These are phyloP conservation scores for Synanceia verrucosa DNA, from an alignment of 2,797 vertebrate species.

Conservation along the genomic window DNA sequence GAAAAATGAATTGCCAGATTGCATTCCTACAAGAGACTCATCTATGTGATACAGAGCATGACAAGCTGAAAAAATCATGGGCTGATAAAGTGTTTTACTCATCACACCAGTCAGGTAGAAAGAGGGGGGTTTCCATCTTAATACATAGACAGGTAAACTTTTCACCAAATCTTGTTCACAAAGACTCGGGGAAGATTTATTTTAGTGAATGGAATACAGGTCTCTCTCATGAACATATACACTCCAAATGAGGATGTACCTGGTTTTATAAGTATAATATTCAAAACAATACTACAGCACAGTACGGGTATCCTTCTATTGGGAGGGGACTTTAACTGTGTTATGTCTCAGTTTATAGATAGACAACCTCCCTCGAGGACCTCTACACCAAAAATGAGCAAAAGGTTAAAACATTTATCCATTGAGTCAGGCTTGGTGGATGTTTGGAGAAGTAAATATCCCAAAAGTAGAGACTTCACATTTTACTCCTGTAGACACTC, in stretches of 20 bases:
- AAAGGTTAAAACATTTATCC: neutral
- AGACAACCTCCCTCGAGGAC: neutral
- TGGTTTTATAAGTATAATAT: neutral
- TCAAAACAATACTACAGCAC: neutral
- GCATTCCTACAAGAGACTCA: too few relatives aligned
- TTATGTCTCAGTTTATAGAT: neutral
- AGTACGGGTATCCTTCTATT: neutral
- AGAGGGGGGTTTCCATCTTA: too few relatives aligned
- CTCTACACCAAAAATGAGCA: neutral
- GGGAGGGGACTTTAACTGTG: conserved; percentile 17
- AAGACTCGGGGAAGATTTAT: neutral
- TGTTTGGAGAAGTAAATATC: neutral
- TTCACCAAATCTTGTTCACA: too few relatives aligned
- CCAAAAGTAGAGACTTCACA: neutral
- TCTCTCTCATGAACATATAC: neutral
- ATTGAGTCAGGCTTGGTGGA: neutral
- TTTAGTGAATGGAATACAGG: neutral
- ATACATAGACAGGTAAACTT: too few relatives aligned
- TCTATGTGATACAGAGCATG: too few relatives aligned
- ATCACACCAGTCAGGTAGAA: too few relatives aligned
- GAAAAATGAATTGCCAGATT: too few relatives aligned
- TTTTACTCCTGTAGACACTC: conserved; percentile 1
- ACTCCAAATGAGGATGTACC: neutral
- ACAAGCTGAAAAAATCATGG: too few relatives aligned
- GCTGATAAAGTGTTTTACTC: too few relatives aligned